Base-by-base conservation (phyloP, 2,797 vertebrate species). In the Leptoclinus maculatus region DNA sequence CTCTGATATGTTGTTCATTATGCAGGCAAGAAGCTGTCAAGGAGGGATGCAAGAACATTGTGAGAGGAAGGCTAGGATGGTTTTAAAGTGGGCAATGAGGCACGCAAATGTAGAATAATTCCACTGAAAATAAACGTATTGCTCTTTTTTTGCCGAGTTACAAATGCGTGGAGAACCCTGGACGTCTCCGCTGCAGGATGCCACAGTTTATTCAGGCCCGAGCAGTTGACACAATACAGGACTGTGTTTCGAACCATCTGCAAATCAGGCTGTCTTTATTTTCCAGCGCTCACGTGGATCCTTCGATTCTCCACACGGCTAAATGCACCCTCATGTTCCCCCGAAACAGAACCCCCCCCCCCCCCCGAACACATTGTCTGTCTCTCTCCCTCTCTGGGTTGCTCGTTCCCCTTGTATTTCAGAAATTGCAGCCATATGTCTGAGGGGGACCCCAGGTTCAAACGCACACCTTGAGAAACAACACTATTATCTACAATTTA, bases 371-470 rank as follows among this genome's bases (percentile, higher is more conserved):
- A 63, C 63, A 25, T n/a, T 39, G 68, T 75, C 78, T 57, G 16
- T 53, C 21, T 79, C 60, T 66, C 66, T 41, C 41, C 7, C 43
- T 66, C 23, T 51, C 70, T 27, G 47, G 71, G 73, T 78, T 51
- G 54, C 73, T 75, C 45, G 21, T 76, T 76, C 74, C 58, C 51
- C 60, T 66, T 66, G 59, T n/a, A 60, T 72, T 84, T 76, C 34
- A 41, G 13, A 92, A 93, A 94, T 92, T 92, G 92, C 79, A 88
- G 88, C 91, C 93, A 93, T 47, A 84, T 93, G 91, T 88, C 23
- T 21, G 17, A 65, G 76, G 78, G 78, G 72, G 82, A 80, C 83
- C 89, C 67, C 73, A 5, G 62, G 78, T 87, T 92, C 80, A 91
- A 92, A 89, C 66, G 2, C 53, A 72, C 87, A 91, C 88, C 89